Base-by-base conservation (phyloP, 2,888 invertebrate species). In the Iphiclides podalirius region DNA sequence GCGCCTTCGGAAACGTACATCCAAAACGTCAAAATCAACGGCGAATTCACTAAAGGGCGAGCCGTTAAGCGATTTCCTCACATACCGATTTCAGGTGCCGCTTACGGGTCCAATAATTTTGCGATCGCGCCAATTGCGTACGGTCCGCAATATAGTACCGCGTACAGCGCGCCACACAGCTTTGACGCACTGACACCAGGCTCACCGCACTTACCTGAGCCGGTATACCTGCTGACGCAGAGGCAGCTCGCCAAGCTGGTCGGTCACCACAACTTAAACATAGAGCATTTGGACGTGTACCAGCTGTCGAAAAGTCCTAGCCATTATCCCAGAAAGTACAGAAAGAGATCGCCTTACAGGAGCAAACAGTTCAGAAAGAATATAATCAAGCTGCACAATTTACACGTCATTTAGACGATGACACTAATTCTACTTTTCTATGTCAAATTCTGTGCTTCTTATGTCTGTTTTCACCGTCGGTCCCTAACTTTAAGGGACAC, bases 221-320 rank as follows among this genome's bases (percentile, higher is more conserved):
- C 87, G 0, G 72, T 87, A 0, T 87, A 85, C 39, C 72, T 88
- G 70, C 52, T 88, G 7, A 84, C 86, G 0, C 74, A 80, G 49
- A 66, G 79, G 0, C 85, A 88, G 40, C 55, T 88, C 1, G 79
- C 80, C 58, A 71, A 71, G 15, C 53, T 88, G 1, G 60, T 85
- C 1, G 81, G 82, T 0, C 74, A 79, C 40, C 75, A 80, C 33
- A 82, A 81, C 52, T 55, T 82, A 1, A 85, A 87, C 51, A 80
- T 86, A 16, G 74, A 78, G 28, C 85, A 86, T 63, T 65, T 83
- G 39, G 84, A 84, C 35, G 68, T 83, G 0, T 82, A 66, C 31
- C 80, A 85, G 53, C 57, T 72, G n/a, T 54, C 68, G 4, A 66
- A 70, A 52, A 54, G 60, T 12, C 53, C 52, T 0, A 43, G 55